These are phyloP conservation scores for Strigamia maritima DNA, from an alignment of 2,888 invertebrate genomes.

Conservation along the genomic window DNA sequence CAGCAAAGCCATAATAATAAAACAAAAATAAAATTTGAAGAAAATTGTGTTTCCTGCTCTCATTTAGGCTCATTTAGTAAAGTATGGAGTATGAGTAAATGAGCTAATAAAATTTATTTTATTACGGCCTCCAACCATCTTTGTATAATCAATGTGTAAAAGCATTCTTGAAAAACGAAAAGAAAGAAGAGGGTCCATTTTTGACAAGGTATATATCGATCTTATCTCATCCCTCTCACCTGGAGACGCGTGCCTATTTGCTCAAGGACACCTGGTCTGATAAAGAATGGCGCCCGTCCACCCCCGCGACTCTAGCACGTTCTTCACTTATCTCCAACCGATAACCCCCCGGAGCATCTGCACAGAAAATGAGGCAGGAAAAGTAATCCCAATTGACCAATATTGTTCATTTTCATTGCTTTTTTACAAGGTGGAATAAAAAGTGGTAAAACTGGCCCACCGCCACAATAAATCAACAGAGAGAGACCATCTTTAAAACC, in stretches of 20 bases:
- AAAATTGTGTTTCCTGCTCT: background rate
- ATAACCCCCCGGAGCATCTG: conserved; percentile 28
- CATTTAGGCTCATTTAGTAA: conserved; percentile 5
- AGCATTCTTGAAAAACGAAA: background rate
- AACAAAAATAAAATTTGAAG: too few relatives aligned
- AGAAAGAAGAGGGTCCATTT: background rate
- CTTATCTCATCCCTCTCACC: conserved; percentile 15
- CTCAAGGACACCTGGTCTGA: conserved; percentile 31
- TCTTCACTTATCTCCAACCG: conserved; percentile 17
- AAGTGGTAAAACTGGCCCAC: conserved; percentile 25
- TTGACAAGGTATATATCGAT: conserved; percentile 20
- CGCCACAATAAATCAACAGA: background rate
- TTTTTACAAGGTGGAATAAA: conserved; percentile 18
- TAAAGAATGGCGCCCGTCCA: conserved; percentile 16
- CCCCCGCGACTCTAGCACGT: conserved; percentile 30
- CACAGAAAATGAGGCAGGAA: conserved; percentile 9
- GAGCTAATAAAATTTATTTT: background rate
- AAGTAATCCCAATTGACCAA: background rate
- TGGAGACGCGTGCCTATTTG: conserved; percentile 34
- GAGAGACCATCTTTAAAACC: background rate
- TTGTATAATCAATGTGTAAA: background rate
- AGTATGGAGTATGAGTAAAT: background rate
- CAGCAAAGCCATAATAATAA: background rate
- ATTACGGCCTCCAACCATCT: background rate
- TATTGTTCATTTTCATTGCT: conserved; percentile 21